A percentile compares a stretch with the other conserved stretches of the same genome.
phyloP scores from a whole-genome alignment of 2,888 invertebrate genomes.

The Dysmachus trigonus region DNA sequence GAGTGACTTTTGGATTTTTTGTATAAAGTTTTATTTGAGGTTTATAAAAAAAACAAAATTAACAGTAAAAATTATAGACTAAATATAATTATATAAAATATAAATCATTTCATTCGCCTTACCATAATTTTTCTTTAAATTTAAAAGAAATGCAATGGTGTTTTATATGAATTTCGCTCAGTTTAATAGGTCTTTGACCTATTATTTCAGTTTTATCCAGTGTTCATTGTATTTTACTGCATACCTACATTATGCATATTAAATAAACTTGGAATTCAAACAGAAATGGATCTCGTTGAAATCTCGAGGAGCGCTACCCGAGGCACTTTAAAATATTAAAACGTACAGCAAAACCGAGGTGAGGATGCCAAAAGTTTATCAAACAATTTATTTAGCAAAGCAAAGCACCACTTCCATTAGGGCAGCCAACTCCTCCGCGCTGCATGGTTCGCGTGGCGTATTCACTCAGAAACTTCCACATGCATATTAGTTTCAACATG shows the following conservation, averaged over 20 bases:
- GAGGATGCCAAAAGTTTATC: neutral
- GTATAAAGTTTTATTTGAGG: too few species aligned
- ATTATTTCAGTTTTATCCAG: neutral
- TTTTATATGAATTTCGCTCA: too few species aligned
- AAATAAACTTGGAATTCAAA: neutral
- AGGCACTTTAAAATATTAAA: neutral
- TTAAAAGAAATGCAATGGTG: too few species aligned
- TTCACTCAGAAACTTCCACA: conserved; percentile 19
- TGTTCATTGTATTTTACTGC: neutral
- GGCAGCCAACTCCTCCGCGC: neutral
- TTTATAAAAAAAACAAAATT: too few species aligned
- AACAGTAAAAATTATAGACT: too few species aligned
- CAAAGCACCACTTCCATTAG: neutral
- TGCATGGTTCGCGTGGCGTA: neutral
- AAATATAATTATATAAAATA: too few species aligned
- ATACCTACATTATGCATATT: neutral
- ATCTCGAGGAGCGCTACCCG: neutral
- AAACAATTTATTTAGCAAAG: neutral
- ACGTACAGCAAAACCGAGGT: neutral
- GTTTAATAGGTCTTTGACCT: neutral
- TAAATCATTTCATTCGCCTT: too few species aligned
- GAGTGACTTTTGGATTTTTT: too few species aligned
- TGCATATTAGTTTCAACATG: conserved; percentile 22
- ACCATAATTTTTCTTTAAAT: too few species aligned
- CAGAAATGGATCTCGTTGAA: neutral